These are phyloP conservation scores for Panulirus ornatus DNA, from an alignment of 1,140 invertebrate genomes.

Conservation along the genomic window DNA sequence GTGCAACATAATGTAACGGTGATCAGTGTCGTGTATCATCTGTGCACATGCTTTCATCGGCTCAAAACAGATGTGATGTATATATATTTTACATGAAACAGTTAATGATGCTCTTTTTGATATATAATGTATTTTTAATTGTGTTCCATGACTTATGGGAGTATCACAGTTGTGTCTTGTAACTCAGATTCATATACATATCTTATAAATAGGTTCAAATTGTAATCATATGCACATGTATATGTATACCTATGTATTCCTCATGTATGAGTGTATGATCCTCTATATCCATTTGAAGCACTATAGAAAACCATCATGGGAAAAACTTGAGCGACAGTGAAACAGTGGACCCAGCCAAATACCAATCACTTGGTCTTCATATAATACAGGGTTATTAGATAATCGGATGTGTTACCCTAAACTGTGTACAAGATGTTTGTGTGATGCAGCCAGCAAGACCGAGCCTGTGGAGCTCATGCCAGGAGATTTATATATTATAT, in stretches of 20 bases:
- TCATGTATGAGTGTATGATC: constrained; percentile 29
- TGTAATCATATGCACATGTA: constrained; percentile 35
- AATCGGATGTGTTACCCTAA: constrained; percentile 18
- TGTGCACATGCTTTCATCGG: constrained; percentile 57
- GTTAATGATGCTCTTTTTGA: constrained; percentile 51
- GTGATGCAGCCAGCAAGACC: not conserved
- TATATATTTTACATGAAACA: constrained; percentile 32
- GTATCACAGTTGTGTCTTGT: constrained; percentile 38
- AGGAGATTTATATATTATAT: not conserved
- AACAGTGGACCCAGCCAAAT: not conserved
- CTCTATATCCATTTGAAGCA: constrained; percentile 23
- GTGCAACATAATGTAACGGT: constrained; percentile 66
- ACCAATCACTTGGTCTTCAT: constrained; percentile 2
- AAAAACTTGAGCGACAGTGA: not conserved
- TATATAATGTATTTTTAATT: constrained; percentile 50
- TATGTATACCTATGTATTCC: constrained; percentile 42
- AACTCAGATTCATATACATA: constrained; percentile 43
- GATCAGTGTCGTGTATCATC: constrained; percentile 42
- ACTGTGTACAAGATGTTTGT: constrained; percentile 21
- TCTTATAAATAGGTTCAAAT: constrained; percentile 54
- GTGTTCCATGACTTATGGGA: constrained; percentile 48
- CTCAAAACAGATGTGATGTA: constrained; percentile 70
- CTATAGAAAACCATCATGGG: not conserved
- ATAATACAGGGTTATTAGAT: constrained; percentile 39
- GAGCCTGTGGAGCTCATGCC: not conserved